Base-by-base conservation (phyloP, 2,113 vertebrate genomes). In the Neodontobutis hainanensis region DNA sequence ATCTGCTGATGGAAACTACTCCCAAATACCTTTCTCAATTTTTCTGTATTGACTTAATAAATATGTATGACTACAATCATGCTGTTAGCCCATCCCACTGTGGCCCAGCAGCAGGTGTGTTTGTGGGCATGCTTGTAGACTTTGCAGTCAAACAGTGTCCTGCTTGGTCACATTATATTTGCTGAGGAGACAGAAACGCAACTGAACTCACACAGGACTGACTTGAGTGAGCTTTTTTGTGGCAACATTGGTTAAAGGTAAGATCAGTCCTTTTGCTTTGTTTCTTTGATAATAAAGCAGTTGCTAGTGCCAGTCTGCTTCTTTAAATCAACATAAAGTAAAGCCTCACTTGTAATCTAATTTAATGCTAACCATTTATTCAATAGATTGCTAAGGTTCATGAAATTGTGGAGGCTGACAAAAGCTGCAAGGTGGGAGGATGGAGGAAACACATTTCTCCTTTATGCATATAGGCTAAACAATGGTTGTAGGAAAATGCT, bases 121-220 rank as follows among this genome's bases (percentile, higher is more conserved):
- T 72, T 63, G 32, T 68, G 19, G 70, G 45, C 48, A 16, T 47
- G 34, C 19, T 19, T 45, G 8, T 53, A 15, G 11, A 67, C 53
- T 40, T 5, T 75, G 27, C 42, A 66, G 60, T 52, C 11, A 32
- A 44, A 14, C 63, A 50, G 49, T 50, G 52, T 64, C 70, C 45
- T 56, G 80, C 85, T 81, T 44, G 61, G 46, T 70, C 62, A 68
- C 45, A 44, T 47, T 11, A 55, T 57, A 68, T 40, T 57, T 71
- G 75, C 82, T 65, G 76, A 77, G 65, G 51, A 53, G 66, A 70
- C 72, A 47, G 63, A n/a, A 77, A 55, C 55, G 72, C 3, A 15
- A 10, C 45, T 62, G 4, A 48, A 61, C 81, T 87, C 69, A 65
- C 73, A 66, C 73, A 57, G 16, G 32, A 48, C 63, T 45, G 59